Evolutionary conservation across 2,797 vertebrate species (phyloP).

Genomic region (Sciurus vulgaris): DNA sequence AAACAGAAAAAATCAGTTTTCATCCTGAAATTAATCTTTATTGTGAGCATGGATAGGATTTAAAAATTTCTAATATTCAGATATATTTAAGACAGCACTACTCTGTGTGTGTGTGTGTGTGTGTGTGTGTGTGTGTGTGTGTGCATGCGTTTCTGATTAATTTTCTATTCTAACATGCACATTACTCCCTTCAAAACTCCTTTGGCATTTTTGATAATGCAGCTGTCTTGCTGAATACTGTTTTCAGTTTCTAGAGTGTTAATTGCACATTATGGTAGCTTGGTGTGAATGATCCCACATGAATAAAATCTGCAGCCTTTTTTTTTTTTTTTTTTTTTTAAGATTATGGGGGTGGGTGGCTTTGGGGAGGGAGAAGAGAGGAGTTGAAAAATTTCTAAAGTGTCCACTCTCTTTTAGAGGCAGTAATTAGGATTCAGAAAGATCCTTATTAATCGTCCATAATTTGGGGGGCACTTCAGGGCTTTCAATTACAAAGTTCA

Average conservation of each 20-base stretch:
- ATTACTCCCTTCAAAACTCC: constrained; percentile 80
- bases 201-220: constrained; percentile 81
- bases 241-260: constrained; percentile 82
- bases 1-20: constrained; percentile 65
- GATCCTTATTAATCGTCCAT: constrained; percentile 67
- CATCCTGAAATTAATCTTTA: constrained; percentile 46
- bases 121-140: neutral
- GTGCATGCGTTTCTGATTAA: constrained; percentile 72
- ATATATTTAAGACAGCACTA: constrained; percentile 70
- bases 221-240: constrained; percentile 82
- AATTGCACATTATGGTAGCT: constrained; percentile 80
- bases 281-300: constrained; percentile 79
- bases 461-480: constrained; percentile 54
- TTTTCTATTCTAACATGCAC: constrained; percentile 81
- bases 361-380: constrained; percentile 41
- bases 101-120: neutral
- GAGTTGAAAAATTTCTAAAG: constrained; percentile 77
- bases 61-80: constrained; percentile 70
- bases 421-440: constrained; percentile 65
- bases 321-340: constrained; percentile 56
- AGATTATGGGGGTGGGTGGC: constrained; percentile 70
- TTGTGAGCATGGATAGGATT: constrained; percentile 49
- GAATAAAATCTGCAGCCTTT: constrained; percentile 77
- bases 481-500: constrained; percentile 56
- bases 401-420: constrained; percentile 76